phyloP scores from a whole-genome alignment of 1,140 invertebrate species.

The Bombus soroeensis region DNA sequence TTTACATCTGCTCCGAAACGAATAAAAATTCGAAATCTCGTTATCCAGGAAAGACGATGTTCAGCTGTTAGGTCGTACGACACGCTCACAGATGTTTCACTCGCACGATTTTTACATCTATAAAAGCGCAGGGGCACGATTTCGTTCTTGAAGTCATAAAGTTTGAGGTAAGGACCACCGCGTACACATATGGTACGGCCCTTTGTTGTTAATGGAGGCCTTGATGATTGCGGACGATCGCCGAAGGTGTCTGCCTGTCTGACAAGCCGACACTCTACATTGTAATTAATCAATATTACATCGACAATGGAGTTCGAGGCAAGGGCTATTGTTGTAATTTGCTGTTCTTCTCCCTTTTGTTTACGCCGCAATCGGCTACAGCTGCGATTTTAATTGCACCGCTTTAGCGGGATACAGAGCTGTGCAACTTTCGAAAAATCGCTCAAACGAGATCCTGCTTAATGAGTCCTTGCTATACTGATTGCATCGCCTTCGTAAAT shows the following conservation, averaged over 20 bases:
- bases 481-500: slow-evolving; percentile 16
- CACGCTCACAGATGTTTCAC: neutral
- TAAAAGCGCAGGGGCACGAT: neutral
- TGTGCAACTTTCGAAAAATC: slow-evolving; percentile 31
- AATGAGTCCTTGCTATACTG: slow-evolving; percentile 16
- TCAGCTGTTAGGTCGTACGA: neutral
- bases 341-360: slow-evolving; percentile 63
- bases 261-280: slow-evolving; percentile 44
- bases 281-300: slow-evolving; percentile 80
- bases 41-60: slow-evolving; percentile 22
- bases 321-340: slow-evolving; percentile 74
- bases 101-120: neutral
- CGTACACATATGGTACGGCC: slow-evolving; percentile 1
- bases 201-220: slow-evolving; percentile 68
- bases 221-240: slow-evolving; percentile 63
- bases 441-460: slow-evolving; percentile 28
- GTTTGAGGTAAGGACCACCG: slow-evolving; percentile 19
- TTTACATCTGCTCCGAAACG: slow-evolving; percentile 25
- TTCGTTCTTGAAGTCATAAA: neutral
- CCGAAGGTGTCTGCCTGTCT: slow-evolving; percentile 44
- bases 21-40: slow-evolving; percentile 5
- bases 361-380: slow-evolving; percentile 60
- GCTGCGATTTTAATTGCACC: slow-evolving; percentile 76
- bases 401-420: slow-evolving; percentile 38
- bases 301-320: slow-evolving; percentile 72